Evolutionary conservation across 2,888 invertebrate genomes (phyloP).

Genomic region (Clitarchus hookeri): DNA sequence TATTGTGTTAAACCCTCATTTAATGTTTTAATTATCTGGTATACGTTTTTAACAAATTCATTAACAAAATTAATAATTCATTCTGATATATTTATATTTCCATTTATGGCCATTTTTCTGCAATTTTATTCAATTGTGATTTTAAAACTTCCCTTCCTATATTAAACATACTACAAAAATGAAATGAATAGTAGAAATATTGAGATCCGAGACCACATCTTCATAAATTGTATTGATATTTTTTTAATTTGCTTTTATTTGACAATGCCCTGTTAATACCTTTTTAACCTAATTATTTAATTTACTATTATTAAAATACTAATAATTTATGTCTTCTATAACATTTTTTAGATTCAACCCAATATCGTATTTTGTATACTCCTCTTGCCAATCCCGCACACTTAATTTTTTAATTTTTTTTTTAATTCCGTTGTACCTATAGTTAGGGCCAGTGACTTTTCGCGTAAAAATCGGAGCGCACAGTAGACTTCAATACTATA

Average conservation of each 20-base stretch:
- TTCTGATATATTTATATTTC: too few species aligned
- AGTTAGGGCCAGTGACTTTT: too few species aligned
- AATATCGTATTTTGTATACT: background rate
- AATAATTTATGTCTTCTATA: background rate
- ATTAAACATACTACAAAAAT: background rate
- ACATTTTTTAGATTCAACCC: too few species aligned
- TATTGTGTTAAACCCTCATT: too few species aligned
- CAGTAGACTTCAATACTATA: too few species aligned
- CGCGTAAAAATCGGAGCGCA: too few species aligned
- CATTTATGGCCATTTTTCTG: too few species aligned
- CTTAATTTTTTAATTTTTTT: background rate
- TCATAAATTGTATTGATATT: background rate
- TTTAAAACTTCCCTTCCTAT: background rate
- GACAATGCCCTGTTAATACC: background rate
- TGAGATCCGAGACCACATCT: background rate
- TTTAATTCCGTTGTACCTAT: background rate
- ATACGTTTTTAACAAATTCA: too few species aligned
- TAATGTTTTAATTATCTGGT: too few species aligned
- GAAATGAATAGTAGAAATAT: background rate
- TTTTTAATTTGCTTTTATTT: background rate
- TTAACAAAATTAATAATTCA: too few species aligned
- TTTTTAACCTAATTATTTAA: background rate
- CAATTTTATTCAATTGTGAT: too few species aligned
- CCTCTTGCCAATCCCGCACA: background rate
- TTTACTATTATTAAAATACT: background rate